These are phyloP conservation scores for Echinops telfairi DNA, from an alignment of 2,113 vertebrate species.

Conservation along the genomic window DNA sequence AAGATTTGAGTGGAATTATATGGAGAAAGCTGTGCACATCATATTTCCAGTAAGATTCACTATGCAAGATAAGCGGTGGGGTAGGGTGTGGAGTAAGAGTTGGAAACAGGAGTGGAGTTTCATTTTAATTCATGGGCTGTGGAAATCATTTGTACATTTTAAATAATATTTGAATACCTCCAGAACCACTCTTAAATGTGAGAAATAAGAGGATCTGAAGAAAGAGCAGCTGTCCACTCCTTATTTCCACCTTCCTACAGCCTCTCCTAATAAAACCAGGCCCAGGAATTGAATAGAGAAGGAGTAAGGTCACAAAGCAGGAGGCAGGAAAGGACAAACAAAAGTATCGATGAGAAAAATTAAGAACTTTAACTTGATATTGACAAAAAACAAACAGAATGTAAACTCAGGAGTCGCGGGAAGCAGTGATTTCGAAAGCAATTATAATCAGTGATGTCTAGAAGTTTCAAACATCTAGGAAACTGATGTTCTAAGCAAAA, in stretches of 20 bases:
- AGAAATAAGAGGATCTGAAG: background rate
- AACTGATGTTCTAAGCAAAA: background rate
- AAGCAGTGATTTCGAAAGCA: too few species aligned
- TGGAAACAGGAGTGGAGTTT: background rate
- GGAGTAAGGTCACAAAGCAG: background rate
- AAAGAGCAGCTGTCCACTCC: background rate
- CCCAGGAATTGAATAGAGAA: background rate
- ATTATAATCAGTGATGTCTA: background rate
- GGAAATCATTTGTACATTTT: background rate
- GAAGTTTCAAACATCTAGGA: background rate
- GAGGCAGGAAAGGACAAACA: background rate
- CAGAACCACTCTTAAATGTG: background rate
- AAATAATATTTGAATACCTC: background rate
- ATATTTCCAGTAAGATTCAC: background rate
- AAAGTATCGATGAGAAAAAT: background rate
- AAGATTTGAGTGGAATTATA: background rate
- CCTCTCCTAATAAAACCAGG: background rate
- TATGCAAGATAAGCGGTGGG: background rate
- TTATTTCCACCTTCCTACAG: background rate
- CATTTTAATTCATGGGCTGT: background rate
- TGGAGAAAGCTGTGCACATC: background rate
- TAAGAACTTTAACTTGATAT: background rate
- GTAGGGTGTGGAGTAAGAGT: too few species aligned
- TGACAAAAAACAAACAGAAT: background rate
- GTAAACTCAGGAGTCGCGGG: background rate